Conservation (phyloP, 2,113 vertebrate species). For the Phylloscopus trochiloides region DNA sequence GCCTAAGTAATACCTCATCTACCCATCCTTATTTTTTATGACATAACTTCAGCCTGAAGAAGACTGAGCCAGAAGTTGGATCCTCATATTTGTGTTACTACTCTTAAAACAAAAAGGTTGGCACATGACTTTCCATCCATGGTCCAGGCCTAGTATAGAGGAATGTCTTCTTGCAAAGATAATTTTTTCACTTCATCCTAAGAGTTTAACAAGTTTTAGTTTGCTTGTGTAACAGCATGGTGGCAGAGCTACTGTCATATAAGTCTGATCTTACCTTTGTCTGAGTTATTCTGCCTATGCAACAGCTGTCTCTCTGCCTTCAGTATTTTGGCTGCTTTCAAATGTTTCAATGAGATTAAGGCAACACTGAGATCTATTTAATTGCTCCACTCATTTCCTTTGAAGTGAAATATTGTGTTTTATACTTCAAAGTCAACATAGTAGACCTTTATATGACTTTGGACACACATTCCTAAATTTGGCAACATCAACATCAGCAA, state of each 20-base stretch:
- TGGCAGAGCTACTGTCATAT: background rate
- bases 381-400: background rate
- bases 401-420: background rate
- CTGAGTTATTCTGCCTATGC: background rate
- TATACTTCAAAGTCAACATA: background rate
- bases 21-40: background rate
- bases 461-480: constrained; percentile 1
- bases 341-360: background rate
- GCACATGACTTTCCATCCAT: background rate
- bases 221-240: background rate
- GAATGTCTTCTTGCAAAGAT: background rate
- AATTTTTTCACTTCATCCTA: background rate
- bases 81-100: background rate
- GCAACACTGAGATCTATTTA: background rate
- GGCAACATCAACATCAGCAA: background rate
- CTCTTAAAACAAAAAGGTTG: background rate
- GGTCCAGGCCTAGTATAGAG: background rate
- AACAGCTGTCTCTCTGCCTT: background rate
- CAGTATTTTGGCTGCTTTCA: background rate
- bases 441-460: background rate
- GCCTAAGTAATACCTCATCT: background rate
- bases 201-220: background rate
- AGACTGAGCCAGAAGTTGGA: background rate
- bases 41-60: background rate
- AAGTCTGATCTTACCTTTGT: background rate